A percentile compares a stretch with the other conserved stretches of the same genome.
Evolutionary conservation across 1,140 invertebrate genomes (phyloP).

Genomic region (Drosophila rufa): DNA sequence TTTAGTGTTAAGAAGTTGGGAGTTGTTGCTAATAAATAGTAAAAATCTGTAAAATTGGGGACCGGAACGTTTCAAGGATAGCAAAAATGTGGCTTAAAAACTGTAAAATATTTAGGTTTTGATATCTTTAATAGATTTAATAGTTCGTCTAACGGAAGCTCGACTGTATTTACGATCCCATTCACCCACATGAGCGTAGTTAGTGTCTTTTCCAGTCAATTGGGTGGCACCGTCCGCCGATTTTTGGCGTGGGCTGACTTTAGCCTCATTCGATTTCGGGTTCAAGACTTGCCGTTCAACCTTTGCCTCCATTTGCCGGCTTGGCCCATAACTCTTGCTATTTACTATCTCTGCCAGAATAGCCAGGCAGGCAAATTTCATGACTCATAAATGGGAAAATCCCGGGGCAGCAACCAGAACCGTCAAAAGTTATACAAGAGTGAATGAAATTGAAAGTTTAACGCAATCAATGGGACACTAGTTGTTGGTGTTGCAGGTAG

Average conservation of each 20-base stretch:
- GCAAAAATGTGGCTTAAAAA: background rate
- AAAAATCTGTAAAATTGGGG: too few relatives aligned
- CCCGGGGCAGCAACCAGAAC: constrained; percentile 35
- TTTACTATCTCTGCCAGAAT: constrained; percentile 32
- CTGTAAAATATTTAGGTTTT: background rate
- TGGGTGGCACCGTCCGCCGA: constrained; percentile 56
- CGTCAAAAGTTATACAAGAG: constrained; percentile 30
- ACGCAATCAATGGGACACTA: constrained; percentile 57
- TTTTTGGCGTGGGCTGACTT: constrained; percentile 50
- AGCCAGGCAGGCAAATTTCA: constrained; percentile 60
- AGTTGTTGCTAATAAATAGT: too few relatives aligned
- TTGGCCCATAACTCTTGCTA: constrained; percentile 30
- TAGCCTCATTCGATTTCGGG: constrained; percentile 27
- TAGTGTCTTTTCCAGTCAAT: constrained; percentile 51
- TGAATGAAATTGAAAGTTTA: constrained; percentile 77
- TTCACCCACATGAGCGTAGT: constrained; percentile 36
- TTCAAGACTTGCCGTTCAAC: constrained; percentile 40
- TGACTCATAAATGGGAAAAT: constrained; percentile 75
- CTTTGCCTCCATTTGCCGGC: constrained; percentile 4
- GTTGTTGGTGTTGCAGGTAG: constrained; percentile 40
- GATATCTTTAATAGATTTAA: background rate
- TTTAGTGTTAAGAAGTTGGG: too few relatives aligned
- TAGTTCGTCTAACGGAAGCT: background rate
- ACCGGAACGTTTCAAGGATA: too few relatives aligned
- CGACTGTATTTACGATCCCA: constrained; percentile 14